Percentiles rank a stretch among this genome's conserved stretches.
phyloP scores from a whole-genome alignment of 2,888 invertebrate species.

The Cephonodes hylas region DNA sequence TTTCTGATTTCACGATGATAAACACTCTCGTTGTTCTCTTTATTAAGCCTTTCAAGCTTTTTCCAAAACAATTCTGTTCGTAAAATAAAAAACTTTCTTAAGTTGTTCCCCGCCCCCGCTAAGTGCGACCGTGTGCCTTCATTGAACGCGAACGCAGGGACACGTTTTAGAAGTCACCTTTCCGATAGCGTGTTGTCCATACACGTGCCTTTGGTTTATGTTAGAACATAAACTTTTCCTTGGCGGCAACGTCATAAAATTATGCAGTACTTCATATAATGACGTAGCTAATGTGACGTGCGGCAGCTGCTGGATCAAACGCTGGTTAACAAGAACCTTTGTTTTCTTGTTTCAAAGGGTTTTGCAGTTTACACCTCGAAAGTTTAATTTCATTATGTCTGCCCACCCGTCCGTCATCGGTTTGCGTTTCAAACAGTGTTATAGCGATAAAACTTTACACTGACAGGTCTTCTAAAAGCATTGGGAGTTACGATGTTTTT shows the following conservation, averaged over 20 bases:
- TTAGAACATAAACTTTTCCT: background rate
- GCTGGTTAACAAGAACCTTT: background rate
- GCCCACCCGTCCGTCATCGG: too few species aligned
- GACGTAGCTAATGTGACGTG: background rate
- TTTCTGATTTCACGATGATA: too few species aligned
- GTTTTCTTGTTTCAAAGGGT: too few species aligned
- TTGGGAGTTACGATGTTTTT: too few species aligned
- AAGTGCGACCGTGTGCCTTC: background rate
- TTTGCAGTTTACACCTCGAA: background rate
- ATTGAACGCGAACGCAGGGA: background rate
- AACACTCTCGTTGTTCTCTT: too few species aligned
- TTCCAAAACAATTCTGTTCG: background rate
- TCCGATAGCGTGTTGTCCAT: background rate
- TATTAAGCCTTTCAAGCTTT: background rate
- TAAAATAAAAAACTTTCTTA: background rate
- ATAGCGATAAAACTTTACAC: too few species aligned
- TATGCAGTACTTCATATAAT: background rate
- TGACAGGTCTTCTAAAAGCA: too few species aligned
- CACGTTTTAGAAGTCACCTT: background rate
- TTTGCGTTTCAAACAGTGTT: too few species aligned
- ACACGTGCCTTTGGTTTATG: background rate
- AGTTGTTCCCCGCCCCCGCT: background rate
- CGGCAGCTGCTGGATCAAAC: background rate
- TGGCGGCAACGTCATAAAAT: background rate
- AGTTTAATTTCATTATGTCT: background rate